Evolutionary conservation across 37 sponge, comb jelly and placozoan species (phyloP).

Genomic region (Petrosia ficiformis): DNA sequence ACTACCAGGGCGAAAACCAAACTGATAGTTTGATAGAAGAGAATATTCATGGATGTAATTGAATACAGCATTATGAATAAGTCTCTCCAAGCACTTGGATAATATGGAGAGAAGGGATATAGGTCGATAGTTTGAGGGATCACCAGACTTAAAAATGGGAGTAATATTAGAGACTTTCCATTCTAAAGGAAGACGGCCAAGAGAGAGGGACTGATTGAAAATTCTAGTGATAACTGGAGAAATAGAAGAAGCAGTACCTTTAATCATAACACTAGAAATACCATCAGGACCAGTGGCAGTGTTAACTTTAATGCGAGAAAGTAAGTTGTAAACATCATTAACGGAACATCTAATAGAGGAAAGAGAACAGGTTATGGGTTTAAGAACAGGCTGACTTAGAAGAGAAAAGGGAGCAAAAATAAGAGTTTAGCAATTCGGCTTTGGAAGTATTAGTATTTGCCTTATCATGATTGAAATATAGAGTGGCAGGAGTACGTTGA

Average conservation of each 20-base stretch:
- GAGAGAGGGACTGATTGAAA: constrained; percentile 18
- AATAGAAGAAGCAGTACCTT: background rate
- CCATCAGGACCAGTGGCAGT: constrained; percentile 48
- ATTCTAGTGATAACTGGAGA: background rate
- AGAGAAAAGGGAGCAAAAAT: background rate
- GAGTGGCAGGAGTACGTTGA: background rate
- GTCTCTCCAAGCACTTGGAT: constrained; percentile 12
- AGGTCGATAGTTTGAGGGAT: constrained; percentile 15
- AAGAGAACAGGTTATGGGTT: background rate
- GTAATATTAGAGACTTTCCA: constrained; percentile 29
- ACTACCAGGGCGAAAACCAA: too few species aligned
- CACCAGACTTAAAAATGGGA: constrained; percentile 24
- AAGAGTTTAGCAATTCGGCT: background rate
- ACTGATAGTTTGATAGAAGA: background rate
- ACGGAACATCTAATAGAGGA: background rate
- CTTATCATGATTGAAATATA: background rate
- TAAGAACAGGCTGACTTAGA: background rate
- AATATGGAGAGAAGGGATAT: constrained; percentile 21
- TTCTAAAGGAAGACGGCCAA: constrained; percentile 11
- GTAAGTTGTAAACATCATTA: background rate
- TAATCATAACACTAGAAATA: constrained; percentile 18
- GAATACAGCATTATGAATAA: constrained; percentile 7
- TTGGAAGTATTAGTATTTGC: background rate
- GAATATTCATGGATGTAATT: background rate
- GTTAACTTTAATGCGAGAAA: constrained; percentile 3